Conservation (phyloP, 2,888 invertebrate genomes). For the Norana najaformis region DNA sequence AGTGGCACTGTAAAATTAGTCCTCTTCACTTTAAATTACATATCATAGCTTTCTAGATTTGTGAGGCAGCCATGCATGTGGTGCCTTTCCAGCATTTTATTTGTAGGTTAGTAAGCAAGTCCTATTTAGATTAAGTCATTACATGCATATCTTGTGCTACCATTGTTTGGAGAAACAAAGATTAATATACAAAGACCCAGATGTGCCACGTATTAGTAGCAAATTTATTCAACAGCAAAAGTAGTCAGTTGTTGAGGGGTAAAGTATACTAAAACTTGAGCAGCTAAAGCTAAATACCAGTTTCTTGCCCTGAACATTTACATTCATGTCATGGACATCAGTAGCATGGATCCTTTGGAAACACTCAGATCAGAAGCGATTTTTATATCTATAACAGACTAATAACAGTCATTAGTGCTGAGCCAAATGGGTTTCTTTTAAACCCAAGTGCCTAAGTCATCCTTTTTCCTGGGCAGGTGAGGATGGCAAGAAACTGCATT, state of each 20-base stretch:
- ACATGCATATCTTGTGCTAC: background rate
- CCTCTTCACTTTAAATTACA: background rate
- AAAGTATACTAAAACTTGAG: background rate
- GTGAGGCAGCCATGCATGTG: background rate
- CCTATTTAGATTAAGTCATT: background rate
- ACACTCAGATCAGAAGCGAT: background rate
- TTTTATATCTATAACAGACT: background rate
- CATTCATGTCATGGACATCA: background rate
- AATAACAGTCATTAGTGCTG: background rate
- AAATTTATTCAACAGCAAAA: no score
- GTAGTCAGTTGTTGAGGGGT: background rate
- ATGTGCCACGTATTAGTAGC: no score
- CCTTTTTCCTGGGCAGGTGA: background rate
- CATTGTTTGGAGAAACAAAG: no score
- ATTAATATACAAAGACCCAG: no score
- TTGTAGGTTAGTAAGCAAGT: background rate
- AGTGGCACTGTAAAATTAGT: background rate
- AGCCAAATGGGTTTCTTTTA: background rate
- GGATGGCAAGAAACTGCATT: background rate
- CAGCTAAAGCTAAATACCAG: background rate
- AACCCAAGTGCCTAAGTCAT: background rate
- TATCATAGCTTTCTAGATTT: background rate
- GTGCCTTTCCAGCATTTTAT: background rate
- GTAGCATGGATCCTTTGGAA: background rate
- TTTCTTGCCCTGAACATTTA: background rate